Percentiles rank a stretch among this genome's conserved stretches.
phyloP scores from a whole-genome alignment of 1,140 invertebrate species.

The Teleopsis dalmanni region DNA sequence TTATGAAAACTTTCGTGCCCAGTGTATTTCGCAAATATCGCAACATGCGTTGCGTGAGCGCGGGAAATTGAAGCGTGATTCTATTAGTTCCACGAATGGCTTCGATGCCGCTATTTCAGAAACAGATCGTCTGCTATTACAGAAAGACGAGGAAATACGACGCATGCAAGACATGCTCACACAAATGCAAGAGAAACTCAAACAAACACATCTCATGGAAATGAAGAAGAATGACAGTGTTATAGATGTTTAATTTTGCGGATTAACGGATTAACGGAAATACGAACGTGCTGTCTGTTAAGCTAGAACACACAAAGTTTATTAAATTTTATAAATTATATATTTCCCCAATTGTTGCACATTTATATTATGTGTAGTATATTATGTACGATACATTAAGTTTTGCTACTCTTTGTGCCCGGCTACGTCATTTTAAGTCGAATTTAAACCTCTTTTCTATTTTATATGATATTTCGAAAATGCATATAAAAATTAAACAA shows the following conservation, averaged over 20 bases:
- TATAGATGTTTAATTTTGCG: conserved; percentile 59
- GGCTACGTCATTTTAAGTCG: too few relatives aligned
- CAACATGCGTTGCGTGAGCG: conserved; percentile 72
- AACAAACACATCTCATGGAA: conserved; percentile 60
- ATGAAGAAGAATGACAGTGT: conserved; percentile 69
- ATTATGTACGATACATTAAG: not conserved
- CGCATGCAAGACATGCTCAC: conserved; percentile 94
- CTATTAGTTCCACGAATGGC: conserved; percentile 60
- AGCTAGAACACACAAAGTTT: not conserved
- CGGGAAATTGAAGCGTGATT: conserved; percentile 81
- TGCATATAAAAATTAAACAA: too few relatives aligned
- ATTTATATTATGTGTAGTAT: not conserved
- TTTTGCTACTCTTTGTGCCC: not conserved
- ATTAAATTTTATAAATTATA: not conserved
- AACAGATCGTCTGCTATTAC: conserved; percentile 75
- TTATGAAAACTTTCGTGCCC: conserved; percentile 92
- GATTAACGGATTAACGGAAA: not conserved
- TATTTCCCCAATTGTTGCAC: not conserved
- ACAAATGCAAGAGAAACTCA: conserved; percentile 94
- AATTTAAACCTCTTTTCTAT: too few relatives aligned
- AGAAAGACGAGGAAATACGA: conserved; percentile 92
- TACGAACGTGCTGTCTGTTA: too few relatives aligned
- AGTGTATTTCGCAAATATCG: conserved; percentile 83
- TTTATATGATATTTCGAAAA: too few relatives aligned
- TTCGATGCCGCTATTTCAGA: conserved; percentile 72